phyloP scores from a whole-genome alignment of 2,797 vertebrate species.

The Malurus splendens region DNA sequence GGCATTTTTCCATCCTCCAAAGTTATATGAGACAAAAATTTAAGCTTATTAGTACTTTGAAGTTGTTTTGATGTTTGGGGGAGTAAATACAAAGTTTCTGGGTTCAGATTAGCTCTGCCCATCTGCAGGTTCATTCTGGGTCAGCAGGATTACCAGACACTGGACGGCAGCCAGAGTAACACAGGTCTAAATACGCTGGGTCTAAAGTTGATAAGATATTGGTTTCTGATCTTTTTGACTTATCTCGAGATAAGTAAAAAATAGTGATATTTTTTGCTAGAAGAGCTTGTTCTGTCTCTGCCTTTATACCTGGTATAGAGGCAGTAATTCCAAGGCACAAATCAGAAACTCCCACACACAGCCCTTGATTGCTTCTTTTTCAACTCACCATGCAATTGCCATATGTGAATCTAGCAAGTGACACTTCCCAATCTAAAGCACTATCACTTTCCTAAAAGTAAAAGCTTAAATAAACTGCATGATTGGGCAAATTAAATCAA shows the following conservation, averaged over 20 bases:
- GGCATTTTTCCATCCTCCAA: not conserved
- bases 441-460: not conserved
- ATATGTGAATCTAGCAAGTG: slow-evolving; percentile 42
- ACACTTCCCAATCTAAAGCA: slow-evolving; percentile 26
- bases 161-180: not conserved
- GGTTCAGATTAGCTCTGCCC: not conserved
- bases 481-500: not conserved
- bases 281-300: slow-evolving; percentile 39
- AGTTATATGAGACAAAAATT: not conserved
- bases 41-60: not conserved
- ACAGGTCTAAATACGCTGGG: not conserved
- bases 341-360: not conserved
- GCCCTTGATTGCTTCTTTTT: slow-evolving; percentile 30
- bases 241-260: not conserved
- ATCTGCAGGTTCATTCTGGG: not conserved
- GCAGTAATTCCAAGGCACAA: slow-evolving; percentile 36
- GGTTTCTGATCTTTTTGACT: not conserved
- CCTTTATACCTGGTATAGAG: slow-evolving; percentile 36
- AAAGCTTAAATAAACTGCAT: not conserved
- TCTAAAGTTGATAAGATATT: not conserved
- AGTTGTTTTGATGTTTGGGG: not conserved
- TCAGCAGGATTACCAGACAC: not conserved
- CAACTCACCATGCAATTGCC: slow-evolving; percentile 38
- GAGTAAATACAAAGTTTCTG: not conserved
- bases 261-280: slow-evolving; percentile 7